Percentiles rank a stretch among this genome's conserved stretches.
Evolutionary conservation across 2,797 vertebrate species (phyloP).

Genomic region (Danionella dracula): DNA sequence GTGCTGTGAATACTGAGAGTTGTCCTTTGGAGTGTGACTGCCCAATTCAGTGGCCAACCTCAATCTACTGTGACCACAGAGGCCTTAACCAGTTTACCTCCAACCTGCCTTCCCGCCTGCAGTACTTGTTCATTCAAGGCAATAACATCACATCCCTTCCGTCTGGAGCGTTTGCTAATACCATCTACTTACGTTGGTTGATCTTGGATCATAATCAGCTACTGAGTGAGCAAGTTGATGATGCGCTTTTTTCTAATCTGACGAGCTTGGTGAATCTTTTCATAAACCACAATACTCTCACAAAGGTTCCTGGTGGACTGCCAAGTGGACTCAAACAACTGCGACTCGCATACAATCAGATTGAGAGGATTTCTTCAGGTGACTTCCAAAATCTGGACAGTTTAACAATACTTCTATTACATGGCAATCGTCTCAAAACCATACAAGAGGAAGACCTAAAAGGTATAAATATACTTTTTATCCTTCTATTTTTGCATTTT

Average conservation of each 20-base stretch:
- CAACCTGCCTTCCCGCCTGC: slow-evolving; percentile 51
- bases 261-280: slow-evolving; percentile 63
- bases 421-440: slow-evolving; percentile 66
- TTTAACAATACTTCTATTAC: slow-evolving; percentile 69
- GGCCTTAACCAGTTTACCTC: slow-evolving; percentile 51
- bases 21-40: slow-evolving; percentile 69
- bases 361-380: slow-evolving; percentile 55
- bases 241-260: slow-evolving; percentile 53
- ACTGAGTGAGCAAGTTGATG: slow-evolving; percentile 51
- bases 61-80: slow-evolving; percentile 68
- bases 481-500: no score
- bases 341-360: slow-evolving; percentile 67
- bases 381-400: slow-evolving; percentile 60
- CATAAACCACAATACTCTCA: slow-evolving; percentile 68
- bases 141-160: slow-evolving; percentile 65
- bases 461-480: slow-evolving; percentile 54
- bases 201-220: slow-evolving; percentile 71
- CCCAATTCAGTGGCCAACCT: slow-evolving; percentile 73
- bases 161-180: slow-evolving; percentile 52
- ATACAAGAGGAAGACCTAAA: slow-evolving; percentile 58
- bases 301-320: slow-evolving; percentile 56
- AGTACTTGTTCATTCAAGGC: slow-evolving; percentile 71
- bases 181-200: slow-evolving; percentile 65
- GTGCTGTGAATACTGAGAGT: slow-evolving; percentile 55
- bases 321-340: slow-evolving; percentile 67